Conservation (phyloP, 37 sponge, comb jelly and placozoan species). For the Halisarca cf. caerulea region DNA sequence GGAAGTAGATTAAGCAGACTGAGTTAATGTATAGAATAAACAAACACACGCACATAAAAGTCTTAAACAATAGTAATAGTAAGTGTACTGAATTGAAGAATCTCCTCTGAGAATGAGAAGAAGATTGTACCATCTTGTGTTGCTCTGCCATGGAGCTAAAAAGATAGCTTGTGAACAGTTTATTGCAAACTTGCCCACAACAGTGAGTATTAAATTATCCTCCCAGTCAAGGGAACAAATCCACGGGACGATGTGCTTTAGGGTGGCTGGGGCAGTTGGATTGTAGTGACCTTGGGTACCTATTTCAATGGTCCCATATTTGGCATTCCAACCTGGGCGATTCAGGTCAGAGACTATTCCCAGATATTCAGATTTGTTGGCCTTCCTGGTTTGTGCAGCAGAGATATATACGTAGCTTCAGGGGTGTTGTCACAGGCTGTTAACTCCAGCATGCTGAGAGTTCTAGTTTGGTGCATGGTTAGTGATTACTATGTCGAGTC, state of each 20-base stretch:
- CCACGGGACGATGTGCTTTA: not conserved
- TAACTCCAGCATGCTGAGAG: conserved; percentile 5
- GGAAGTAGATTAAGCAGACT: too few relatives aligned
- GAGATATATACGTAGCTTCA: not conserved
- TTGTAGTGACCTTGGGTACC: conserved; percentile 20
- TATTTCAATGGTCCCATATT: conserved; percentile 24
- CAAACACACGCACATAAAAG: too few relatives aligned
- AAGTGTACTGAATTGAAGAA: too few relatives aligned
- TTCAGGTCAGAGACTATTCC: conserved; percentile 1
- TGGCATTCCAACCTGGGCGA: not conserved
- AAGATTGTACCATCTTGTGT: too few relatives aligned
- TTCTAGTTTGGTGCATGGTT: not conserved
- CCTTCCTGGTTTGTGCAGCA: not conserved
- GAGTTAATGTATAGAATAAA: too few relatives aligned
- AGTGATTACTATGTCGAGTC: conserved; percentile 34
- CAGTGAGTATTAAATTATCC: not conserved
- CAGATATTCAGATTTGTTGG: not conserved
- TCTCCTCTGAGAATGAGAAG: too few relatives aligned
- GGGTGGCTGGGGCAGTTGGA: not conserved
- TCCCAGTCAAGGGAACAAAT: not conserved
- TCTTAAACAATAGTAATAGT: too few relatives aligned
- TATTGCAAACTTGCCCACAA: not conserved
- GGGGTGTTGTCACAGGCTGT: conserved; percentile 8
- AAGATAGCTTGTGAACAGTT: conserved; percentile 2
- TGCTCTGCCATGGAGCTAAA: too few relatives aligned